Conservation (phyloP, 2,113 vertebrate species). For the Carassius auratus region DNA sequence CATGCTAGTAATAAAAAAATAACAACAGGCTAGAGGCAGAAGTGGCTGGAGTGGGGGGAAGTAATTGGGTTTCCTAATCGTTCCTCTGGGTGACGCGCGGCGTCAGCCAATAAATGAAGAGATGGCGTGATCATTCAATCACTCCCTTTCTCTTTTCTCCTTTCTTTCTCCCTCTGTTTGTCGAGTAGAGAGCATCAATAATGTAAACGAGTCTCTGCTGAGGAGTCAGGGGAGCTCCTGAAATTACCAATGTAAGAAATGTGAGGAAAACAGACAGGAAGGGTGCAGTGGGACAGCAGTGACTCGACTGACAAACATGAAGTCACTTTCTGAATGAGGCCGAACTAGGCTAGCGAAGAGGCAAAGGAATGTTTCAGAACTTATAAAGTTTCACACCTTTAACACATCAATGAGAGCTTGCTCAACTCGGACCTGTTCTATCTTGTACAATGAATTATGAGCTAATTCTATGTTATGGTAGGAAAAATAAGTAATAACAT, state of each 20-base stretch:
- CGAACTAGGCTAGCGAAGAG: background rate
- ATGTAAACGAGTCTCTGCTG: slow-evolving; percentile 73
- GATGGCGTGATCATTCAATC: slow-evolving; percentile 75
- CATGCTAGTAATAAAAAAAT: slow-evolving; percentile 75
- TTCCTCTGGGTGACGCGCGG: slow-evolving; percentile 73
- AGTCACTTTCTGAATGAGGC: background rate
- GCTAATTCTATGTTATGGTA: slow-evolving; percentile 15
- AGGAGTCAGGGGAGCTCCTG: slow-evolving; percentile 64
- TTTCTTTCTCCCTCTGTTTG: slow-evolving; percentile 69
- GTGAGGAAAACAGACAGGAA: slow-evolving; percentile 5
- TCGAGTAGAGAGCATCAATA: slow-evolving; percentile 73
- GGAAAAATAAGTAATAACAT: slow-evolving; percentile 9
- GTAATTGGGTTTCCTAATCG: slow-evolving; percentile 79
- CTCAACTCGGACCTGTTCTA: slow-evolving; percentile 13
- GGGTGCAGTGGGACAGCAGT: background rate
- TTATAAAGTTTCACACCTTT: background rate
- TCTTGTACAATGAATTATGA: slow-evolving; percentile 22
- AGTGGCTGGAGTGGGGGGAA: slow-evolving; percentile 55
- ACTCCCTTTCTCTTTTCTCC: slow-evolving; percentile 54
- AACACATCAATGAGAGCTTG: background rate
- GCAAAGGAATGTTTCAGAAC: background rate
- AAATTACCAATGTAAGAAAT: slow-evolving; percentile 61
- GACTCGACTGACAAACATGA: slow-evolving; percentile 6
- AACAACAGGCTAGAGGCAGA: slow-evolving; percentile 72
- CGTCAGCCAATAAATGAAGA: slow-evolving; percentile 76